Evolutionary conservation across 2,888 invertebrate genomes (phyloP).

Genomic region (Drosophila meridionalis): DNA sequence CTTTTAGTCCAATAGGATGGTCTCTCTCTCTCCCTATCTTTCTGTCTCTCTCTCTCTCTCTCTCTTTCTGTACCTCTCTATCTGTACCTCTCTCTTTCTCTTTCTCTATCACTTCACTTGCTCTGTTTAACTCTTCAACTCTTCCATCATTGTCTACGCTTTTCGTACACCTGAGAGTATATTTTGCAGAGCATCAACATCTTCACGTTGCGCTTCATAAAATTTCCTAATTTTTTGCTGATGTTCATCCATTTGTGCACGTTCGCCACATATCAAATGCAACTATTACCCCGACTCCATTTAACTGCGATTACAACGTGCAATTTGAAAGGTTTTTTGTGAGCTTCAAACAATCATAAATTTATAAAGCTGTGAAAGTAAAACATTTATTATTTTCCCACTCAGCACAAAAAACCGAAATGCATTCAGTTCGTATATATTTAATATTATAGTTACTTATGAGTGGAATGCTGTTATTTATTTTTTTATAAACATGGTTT

Average conservation of each 20-base stretch:
- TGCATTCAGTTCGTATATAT: constrained; percentile 1
- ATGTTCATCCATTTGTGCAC: constrained; percentile 8
- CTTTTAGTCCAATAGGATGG: no score
- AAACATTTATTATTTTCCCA: constrained; percentile 12
- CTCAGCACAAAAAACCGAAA: neutral
- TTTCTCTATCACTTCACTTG: no score
- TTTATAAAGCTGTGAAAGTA: constrained; percentile 20
- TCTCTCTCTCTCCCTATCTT: neutral
- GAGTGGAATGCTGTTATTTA: no score
- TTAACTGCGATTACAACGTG: constrained; percentile 5
- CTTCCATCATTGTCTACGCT: no score
- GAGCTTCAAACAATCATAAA: constrained; percentile 21
- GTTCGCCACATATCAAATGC: constrained; percentile 37
- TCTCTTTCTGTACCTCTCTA: no score
- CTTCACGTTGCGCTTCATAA: no score
- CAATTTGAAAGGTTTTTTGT: constrained; percentile 17
- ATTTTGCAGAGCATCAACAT: constrained; percentile 15
- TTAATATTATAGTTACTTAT: neutral
- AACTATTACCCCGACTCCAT: constrained; percentile 16
- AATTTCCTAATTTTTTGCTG: neutral
- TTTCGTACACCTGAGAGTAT: neutral
- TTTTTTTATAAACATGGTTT: neutral
- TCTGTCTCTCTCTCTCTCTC: neutral
- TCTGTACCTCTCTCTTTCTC: no score
- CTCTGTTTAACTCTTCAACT: no score